Base-by-base conservation (phyloP, 2,797 vertebrate species). In the Trichosurus vulpecula region DNA sequence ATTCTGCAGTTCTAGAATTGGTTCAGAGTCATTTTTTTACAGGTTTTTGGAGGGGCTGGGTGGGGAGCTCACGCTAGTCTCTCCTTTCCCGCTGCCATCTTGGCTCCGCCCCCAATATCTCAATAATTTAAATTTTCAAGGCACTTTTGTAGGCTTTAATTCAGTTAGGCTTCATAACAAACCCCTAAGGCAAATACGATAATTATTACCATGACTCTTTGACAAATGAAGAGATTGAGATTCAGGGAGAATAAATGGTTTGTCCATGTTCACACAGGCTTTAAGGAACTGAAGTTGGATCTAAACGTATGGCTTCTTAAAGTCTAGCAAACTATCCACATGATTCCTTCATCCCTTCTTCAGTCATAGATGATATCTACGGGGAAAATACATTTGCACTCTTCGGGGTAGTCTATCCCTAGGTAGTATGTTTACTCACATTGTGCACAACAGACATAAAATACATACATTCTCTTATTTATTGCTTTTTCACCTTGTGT, bases 151-250 rank as follows among this genome's bases (percentile, higher is more conserved):
- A 30, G 25, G 0, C 12, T 55, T 54, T 91, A 90, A 29, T 1
- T 57, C 0, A 14, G 54, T 10, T 56, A 56, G 31, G 9, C 47
- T 25, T 52, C 0, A 22, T 6, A 30, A 56, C 0, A 30, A 89
- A 47, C 1, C 6, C n/a, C 1, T 31, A 1, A 56, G 27, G 25
- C 16, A 57, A 30, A 12, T 22, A 31, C 11, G 5, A 53, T 0
- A 19, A 25, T 41, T 94, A 47, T 25, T 6, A 47, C 29, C 74
- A 0, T 29, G 12, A 6, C 1, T 0, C 25, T 81, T 90, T 31
- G 27, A 22, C 0, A 31, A 4, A 91, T 91, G 11, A 61, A 2
- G n/a, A 55, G 35, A n/a, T n/a, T 57, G 22, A 93, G 9, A 52
- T 25, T 87, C 6, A 35, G 9, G 52, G 2, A 87, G 13, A 0